These are phyloP conservation scores for Ploceus nigricollis DNA, from an alignment of 2,113 vertebrate genomes.

Conservation along the genomic window DNA sequence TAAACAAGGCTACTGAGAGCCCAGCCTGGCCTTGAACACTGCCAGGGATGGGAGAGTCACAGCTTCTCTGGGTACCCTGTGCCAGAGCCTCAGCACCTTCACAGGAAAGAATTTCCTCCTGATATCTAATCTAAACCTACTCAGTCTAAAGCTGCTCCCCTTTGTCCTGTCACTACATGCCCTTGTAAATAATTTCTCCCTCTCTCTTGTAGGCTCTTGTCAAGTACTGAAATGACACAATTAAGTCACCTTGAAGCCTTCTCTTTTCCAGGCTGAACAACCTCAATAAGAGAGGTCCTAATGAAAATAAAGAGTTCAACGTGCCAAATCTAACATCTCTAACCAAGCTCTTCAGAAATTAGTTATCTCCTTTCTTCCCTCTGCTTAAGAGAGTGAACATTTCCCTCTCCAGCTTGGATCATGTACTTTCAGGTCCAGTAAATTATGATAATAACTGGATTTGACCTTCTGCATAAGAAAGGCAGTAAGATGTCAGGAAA, in stretches of 20 bases:
- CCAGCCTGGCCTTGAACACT: not conserved
- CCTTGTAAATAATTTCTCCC: not conserved
- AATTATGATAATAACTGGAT: not conserved
- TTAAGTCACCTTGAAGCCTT: not conserved
- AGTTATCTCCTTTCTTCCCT: not conserved
- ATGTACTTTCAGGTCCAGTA: not conserved
- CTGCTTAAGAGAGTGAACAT: not conserved
- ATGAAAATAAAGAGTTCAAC: not conserved
- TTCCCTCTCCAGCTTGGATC: not conserved
- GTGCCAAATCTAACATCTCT: not conserved
- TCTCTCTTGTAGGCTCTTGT: not conserved
- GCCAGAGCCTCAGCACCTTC: not conserved
- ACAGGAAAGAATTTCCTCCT: not conserved
- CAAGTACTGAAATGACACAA: not conserved
- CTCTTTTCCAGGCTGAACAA: not conserved
- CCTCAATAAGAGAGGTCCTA: not conserved
- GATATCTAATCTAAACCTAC: not conserved
- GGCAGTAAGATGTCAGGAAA: not conserved
- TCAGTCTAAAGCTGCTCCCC: not conserved
- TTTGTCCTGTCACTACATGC: not conserved
- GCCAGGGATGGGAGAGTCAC: not conserved
- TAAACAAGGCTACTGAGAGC: not conserved
- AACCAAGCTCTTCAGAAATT: not conserved
- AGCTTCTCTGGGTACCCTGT: not conserved
- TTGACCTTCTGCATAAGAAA: slow-evolving; percentile 17